Evolutionary conservation across 2,113 vertebrate species (phyloP), one percentile per base, ranked within the genome.

Genomic region (Apteryx owenii): DNA sequence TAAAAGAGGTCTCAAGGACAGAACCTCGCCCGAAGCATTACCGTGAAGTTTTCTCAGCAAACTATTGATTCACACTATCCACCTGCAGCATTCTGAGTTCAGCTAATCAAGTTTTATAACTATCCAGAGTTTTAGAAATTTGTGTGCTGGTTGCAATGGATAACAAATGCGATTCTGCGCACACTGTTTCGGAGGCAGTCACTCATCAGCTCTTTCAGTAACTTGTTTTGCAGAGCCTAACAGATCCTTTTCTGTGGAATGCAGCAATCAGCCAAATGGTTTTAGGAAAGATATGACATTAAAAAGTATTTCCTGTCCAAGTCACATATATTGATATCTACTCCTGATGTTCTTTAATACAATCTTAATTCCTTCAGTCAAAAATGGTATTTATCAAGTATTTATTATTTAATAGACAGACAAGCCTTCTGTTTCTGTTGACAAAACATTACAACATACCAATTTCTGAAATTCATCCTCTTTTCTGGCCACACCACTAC

Each of bases 261-360:
- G 85, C 48, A 69, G 88, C 73, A 19, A 64, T 28, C 53, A 77
- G 53, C 48, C 76, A 65, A 56, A n/a, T 0, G 2, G 21, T 66
- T 85, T 88, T 71, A 77, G n/a, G 62, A 79, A 60, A 82, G 26
- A 79, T 21, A 8, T 40, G 85, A 36, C 46, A 36, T 62, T 16
- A 89, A 18, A 40, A 85, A 75, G 40, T 20, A 42, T 60, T 65
- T 75, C 23, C 38, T 62, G 20, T 50, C 33, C 88, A 50, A 76
- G 26, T 22, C 62, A 76, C 4, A 1, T 70, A n/a, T 8, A 71
- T 5, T 0, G 0, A 0, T 85, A 58, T 44, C 76, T 73, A 33
- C 50, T 96, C 58, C 62, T 21, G 72, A 50, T 8, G 15, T 20
- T 61, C 58, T 69, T 82, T 76, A 72, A 2, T n/a, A 23, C 5